Evolutionary conservation across 2,888 invertebrate genomes (phyloP).

Genomic region (Drosophila pullipes): DNA sequence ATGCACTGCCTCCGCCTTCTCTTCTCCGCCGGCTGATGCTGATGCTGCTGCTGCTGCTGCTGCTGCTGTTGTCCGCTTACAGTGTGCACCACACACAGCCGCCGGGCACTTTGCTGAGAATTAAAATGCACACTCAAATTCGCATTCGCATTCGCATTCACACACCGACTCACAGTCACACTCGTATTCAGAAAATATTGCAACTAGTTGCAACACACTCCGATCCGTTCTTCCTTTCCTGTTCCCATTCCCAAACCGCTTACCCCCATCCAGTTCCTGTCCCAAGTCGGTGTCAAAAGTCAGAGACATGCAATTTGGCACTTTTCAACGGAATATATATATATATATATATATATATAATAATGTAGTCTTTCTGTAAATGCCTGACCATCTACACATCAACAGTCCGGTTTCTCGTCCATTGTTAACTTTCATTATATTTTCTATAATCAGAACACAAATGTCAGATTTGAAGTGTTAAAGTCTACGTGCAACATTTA

Average conservation of each 20-base stretch:
- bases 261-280: neutral
- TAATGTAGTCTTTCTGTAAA: neutral
- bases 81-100: slow-evolving; percentile 40
- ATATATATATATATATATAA: neutral
- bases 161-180: neutral
- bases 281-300: slow-evolving; percentile 9
- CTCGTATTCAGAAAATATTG: slow-evolving; percentile 18
- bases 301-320: slow-evolving; percentile 20
- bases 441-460: neutral
- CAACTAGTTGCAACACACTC: slow-evolving; percentile 16
- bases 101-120: slow-evolving; percentile 66
- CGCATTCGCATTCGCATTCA: slow-evolving; percentile 21
- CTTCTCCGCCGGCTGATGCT: neutral
- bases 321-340: neutral
- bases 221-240: neutral
- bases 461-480: neutral
- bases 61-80: slow-evolving; percentile 3
- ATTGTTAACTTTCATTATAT: neutral
- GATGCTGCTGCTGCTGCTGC: neutral
- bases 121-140: slow-evolving; percentile 54
- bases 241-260: neutral
- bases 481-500: no score
- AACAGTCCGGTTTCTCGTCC: neutral
- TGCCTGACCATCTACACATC: neutral
- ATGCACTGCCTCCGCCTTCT: slow-evolving; percentile 70